Evolutionary conservation across 2,113 vertebrate genomes (phyloP), one percentile per base, ranked within the genome.

Genomic region (Thomomys bottae): DNA sequence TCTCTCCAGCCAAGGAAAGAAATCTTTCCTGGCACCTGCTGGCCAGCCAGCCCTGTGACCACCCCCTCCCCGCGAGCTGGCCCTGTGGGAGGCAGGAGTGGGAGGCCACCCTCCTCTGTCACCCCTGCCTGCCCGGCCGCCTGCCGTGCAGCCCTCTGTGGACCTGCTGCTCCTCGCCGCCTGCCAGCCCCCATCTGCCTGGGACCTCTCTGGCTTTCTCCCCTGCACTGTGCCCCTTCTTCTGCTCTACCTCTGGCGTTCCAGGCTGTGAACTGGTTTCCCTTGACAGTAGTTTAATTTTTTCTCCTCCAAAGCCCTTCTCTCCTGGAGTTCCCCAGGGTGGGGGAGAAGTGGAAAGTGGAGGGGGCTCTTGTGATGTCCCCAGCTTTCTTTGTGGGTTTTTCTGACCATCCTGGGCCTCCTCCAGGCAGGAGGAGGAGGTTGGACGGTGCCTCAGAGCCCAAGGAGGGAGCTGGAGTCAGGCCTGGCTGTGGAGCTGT

Each of bases 241-340:
- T 84, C 96, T 93, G 73, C 94, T 96, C 90, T 79, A 93, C 94
- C 90, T 96, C 96, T 94, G 87, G 95, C 89, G 83, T 96, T 95
- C 86, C 91, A 79, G 49, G 64, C 87, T 97, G 95, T 92, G 94
- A 97, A 97, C 77, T 95, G 95, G 84, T 97, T 97, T 88, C 85
- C 90, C 97, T 95, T 96, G 88, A 45, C 71, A 71, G 95, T n/a
- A 95, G 66, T 91, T 94, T 95, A 4, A 63, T 54, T 38, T 59
- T 14, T 83, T 17, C 26, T 23, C 18, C 49, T 15, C 8, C 57
- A 21, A 83, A 68, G 76, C 0, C 0, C 36, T 87, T 94, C 84
- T 94, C 96, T 96, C 94, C 92, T 81, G 84, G 96, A 92, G 71
- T 96, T 95, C 80, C 75, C 94, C 61, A 3, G 79, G n/a, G n/a